These are phyloP conservation scores for Chinchilla lanigera DNA, from an alignment of 2,113 vertebrate species.

Conservation along the genomic window DNA sequence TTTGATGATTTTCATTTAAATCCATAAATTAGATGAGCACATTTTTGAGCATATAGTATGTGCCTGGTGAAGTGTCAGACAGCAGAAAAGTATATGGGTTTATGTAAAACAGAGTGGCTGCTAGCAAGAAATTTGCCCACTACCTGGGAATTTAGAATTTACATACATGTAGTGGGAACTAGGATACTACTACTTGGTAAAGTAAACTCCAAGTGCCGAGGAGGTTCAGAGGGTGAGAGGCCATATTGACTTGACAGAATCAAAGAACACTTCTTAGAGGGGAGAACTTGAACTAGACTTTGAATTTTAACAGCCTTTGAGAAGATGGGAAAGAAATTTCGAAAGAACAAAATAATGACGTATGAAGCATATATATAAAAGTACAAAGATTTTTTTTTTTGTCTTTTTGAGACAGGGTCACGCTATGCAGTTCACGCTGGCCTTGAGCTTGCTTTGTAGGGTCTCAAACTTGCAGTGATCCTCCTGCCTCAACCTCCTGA, in stretches of 20 bases:
- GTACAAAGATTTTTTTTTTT: not conserved
- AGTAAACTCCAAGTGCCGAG: not conserved
- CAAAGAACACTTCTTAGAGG: not conserved
- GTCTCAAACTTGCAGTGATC: too few species aligned
- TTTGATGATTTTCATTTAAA: not conserved
- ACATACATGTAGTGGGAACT: not conserved
- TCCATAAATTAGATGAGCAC: not conserved
- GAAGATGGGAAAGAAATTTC: conserved; percentile 10
- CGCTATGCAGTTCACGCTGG: too few species aligned
- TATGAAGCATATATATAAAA: not conserved
- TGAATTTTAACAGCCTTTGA: conserved; percentile 41
- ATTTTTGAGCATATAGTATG: conserved; percentile 25
- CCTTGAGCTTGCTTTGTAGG: too few species aligned
- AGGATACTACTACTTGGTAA: not conserved
- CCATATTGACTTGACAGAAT: not conserved
- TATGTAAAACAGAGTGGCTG: conserved; percentile 22
- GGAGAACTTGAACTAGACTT: not conserved
- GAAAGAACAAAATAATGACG: conserved; percentile 10
- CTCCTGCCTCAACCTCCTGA: too few species aligned
- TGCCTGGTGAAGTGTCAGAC: not conserved
- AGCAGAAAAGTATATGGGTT: conserved; percentile 16
- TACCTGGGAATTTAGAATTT: not conserved
- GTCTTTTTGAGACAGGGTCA: too few species aligned
- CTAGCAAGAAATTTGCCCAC: not conserved
- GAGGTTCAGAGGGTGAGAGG: not conserved